Evolutionary conservation across 2,797 vertebrate species (phyloP).

Genomic region (Pampus argenteus): DNA sequence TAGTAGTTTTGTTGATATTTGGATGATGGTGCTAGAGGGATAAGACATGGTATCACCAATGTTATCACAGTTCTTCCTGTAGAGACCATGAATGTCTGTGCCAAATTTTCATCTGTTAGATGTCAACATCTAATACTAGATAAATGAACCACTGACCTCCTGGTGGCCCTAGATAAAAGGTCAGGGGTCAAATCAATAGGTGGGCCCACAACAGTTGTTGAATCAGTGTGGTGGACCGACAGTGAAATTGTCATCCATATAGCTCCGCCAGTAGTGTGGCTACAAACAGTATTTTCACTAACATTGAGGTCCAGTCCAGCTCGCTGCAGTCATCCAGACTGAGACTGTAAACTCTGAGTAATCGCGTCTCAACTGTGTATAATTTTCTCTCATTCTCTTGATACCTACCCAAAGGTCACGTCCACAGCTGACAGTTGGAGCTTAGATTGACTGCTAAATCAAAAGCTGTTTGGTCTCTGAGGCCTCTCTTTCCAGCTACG

Average conservation of each 20-base stretch:
- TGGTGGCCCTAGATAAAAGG: no score
- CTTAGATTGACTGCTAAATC: constrained; percentile 27
- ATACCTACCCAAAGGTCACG: constrained; percentile 7
- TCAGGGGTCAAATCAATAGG: no score
- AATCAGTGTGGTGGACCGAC: not conserved
- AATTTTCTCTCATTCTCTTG: constrained; percentile 13
- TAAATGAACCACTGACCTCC: no score
- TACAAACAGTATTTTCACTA: not conserved
- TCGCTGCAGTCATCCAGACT: not conserved
- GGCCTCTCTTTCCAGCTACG: not conserved
- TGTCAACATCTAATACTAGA: not conserved
- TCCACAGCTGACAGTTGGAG: constrained; percentile 9
- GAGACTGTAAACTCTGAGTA: not conserved
- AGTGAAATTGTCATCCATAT: no score
- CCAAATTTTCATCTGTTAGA: not conserved
- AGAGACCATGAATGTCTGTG: no score
- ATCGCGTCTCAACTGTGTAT: constrained; percentile 3
- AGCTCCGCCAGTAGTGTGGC: not conserved
- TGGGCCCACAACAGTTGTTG: not conserved
- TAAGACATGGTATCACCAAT: no score
- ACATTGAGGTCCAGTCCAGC: no score
- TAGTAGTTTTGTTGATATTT: no score
- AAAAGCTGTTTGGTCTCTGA: constrained; percentile 16
- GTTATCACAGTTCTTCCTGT: no score
- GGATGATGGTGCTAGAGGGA: no score